Conservation (phyloP, 1,140 invertebrate genomes). For the Ceratina australensis region DNA sequence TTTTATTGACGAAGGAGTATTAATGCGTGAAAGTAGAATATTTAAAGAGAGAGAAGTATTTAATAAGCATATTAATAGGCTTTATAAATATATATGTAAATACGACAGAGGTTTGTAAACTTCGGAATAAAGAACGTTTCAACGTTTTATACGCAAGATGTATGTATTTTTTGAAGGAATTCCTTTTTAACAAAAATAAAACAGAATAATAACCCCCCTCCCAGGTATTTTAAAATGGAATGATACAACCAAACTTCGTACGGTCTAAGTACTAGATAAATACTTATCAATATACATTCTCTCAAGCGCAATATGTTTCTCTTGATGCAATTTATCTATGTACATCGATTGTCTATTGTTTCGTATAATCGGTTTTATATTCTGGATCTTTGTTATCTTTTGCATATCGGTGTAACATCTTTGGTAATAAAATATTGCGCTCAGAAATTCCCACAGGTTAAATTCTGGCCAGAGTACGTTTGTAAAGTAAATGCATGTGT, state of each 20-base stretch:
- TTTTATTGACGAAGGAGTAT: constrained; percentile 10
- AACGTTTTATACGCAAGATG: constrained; percentile 14
- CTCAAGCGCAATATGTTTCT: constrained; percentile 62
- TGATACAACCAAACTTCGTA: neutral
- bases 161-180: constrained; percentile 5
- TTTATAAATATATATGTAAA: constrained; percentile 44
- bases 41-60: constrained; percentile 8
- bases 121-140: constrained; percentile 28
- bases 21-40: constrained; percentile 3
- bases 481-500: constrained; percentile 88
- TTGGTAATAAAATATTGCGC: constrained; percentile 93
- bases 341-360: constrained; percentile 65
- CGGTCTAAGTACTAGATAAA: neutral
- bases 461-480: constrained; percentile 97
- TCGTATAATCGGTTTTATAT: constrained; percentile 39
- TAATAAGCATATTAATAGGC: constrained; percentile 44
- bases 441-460: constrained; percentile 92
- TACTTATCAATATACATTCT: constrained; percentile 17
- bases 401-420: constrained; percentile 74
- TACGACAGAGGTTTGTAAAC: constrained; percentile 18
- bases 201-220: neutral
- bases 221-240: neutral
- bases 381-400: constrained; percentile 52
- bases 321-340: constrained; percentile 64
- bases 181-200: constrained; percentile 21